Conservation (phyloP, 1,140 invertebrate genomes). For the Achatina immaculata region DNA sequence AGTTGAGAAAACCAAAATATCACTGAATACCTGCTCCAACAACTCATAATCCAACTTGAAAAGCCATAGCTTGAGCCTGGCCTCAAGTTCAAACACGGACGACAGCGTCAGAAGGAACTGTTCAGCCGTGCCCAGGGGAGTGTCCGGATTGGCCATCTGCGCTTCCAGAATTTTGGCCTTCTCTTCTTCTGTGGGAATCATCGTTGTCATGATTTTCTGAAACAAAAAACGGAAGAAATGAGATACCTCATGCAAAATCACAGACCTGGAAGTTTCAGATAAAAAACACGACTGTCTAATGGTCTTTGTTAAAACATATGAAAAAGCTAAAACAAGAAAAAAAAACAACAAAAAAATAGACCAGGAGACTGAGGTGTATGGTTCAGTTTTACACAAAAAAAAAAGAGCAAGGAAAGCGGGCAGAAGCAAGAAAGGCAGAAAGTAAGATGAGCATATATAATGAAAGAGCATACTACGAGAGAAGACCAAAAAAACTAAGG, state of each 20-base stretch:
- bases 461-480: no score
- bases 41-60: conserved; percentile 99
- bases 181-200: conserved; percentile 98
- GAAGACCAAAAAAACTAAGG: no score
- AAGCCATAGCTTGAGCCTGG: conserved; percentile 95
- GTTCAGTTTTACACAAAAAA: no score
- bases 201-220: conserved; percentile 90
- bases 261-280: not conserved
- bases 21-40: conserved; percentile 89
- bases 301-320: no score
- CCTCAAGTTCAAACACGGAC: conserved; percentile 94
- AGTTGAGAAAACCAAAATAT: no score
- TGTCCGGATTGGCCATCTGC: conserved; percentile 91
- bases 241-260: no score
- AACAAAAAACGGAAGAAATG: conserved; percentile 42
- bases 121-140: conserved; percentile 96
- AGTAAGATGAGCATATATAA: no score
- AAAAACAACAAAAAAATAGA: no score
- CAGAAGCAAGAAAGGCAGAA: no score
- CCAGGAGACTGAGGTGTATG: no score
- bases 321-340: no score
- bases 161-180: conserved; percentile 96
- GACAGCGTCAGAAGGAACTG: conserved; percentile 96
- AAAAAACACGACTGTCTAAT: not conserved
- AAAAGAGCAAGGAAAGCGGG: no score